phyloP scores from a whole-genome alignment of 2,113 vertebrate genomes.

The Cervus canadensis region DNA sequence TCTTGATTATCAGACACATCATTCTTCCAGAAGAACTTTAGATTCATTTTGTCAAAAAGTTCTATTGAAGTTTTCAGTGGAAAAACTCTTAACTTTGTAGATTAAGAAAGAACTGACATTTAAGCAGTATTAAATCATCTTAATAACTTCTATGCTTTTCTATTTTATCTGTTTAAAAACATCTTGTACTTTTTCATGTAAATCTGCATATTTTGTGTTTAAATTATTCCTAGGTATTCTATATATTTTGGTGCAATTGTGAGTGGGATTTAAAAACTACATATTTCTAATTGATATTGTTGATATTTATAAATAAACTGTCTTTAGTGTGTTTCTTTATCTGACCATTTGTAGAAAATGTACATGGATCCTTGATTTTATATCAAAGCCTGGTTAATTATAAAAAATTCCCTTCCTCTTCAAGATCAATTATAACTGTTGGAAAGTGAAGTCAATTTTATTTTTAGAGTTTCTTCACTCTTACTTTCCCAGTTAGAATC shows the following conservation, averaged over 20 bases:
- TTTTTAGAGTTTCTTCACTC: background rate
- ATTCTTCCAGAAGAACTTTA: constrained; percentile 32
- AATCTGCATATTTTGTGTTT: background rate
- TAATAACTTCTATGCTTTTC: background rate
- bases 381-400: background rate
- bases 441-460: background rate
- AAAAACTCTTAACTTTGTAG: background rate
- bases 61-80: background rate
- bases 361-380: background rate
- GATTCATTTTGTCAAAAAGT: constrained; percentile 21
- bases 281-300: background rate
- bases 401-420: background rate
- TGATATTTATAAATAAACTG: background rate
- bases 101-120: background rate
- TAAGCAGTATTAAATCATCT: background rate
- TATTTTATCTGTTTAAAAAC: background rate
- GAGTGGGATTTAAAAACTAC: background rate
- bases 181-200: background rate
- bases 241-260: background rate
- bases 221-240: background rate
- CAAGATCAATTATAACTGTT: background rate
- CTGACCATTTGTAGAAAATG: background rate
- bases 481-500: background rate
- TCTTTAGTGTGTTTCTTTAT: background rate
- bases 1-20: background rate